Evolutionary conservation across 2,797 vertebrate genomes (phyloP).

Genomic region (Pelobates cultripes): DNA sequence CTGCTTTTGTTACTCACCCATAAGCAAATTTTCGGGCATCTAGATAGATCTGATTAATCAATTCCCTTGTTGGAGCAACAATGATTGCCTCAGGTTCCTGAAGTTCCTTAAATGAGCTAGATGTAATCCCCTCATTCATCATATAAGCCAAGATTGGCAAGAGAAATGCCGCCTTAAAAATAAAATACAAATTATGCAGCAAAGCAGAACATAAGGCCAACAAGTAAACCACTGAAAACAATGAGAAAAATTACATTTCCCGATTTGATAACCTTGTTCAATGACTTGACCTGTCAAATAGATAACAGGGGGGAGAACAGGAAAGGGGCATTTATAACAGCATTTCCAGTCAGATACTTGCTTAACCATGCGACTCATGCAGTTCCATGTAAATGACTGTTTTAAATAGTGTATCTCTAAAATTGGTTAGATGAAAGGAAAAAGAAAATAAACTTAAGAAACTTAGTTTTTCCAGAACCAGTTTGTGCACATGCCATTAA

Average conservation of each 20-base stretch:
- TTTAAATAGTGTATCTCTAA: too few relatives aligned
- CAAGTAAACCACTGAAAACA: too few relatives aligned
- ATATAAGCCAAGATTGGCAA: conserved; percentile 87
- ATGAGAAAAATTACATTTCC: too few relatives aligned
- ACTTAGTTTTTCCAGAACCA: conserved; percentile 93
- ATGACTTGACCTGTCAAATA: too few relatives aligned
- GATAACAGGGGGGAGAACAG: too few relatives aligned
- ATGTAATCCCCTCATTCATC: conserved; percentile 82
- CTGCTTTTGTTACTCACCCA: conserved; percentile 72
- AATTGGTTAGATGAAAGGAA: not conserved
- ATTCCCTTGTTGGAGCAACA: conserved; percentile 90
- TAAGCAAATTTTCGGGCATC: conserved; percentile 91
- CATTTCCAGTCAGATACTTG: too few relatives aligned
- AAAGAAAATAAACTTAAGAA: not conserved
- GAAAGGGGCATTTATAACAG: too few relatives aligned
- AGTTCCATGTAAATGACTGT: too few relatives aligned
- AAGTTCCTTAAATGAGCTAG: conserved; percentile 80
- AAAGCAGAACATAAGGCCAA: too few relatives aligned
- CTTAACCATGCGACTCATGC: too few relatives aligned
- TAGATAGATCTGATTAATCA: conserved; percentile 91
- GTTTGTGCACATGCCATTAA: conserved; percentile 98
- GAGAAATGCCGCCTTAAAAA: conserved; percentile 88
- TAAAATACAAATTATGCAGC: not conserved
- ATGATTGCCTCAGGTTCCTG: conserved; percentile 91
- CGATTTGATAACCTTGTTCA: too few relatives aligned